A percentile compares a stretch with the other conserved stretches of the same genome.
phyloP scores from a whole-genome alignment of 2,797 vertebrate genomes.

The Molossus alvarezi region DNA sequence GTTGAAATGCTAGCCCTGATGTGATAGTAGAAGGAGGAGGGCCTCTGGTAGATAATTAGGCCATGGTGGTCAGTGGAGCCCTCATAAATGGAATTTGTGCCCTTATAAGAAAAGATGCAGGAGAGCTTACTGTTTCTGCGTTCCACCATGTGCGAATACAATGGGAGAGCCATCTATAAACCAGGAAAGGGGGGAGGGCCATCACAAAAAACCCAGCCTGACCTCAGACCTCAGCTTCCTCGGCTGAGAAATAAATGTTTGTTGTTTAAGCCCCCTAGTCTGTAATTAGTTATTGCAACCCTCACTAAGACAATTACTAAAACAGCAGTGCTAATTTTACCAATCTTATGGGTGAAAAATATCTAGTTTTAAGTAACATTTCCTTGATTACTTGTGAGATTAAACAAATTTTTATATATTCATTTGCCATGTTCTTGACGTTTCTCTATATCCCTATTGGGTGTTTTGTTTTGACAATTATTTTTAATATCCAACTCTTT shows the following conservation, averaged over 20 bases:
- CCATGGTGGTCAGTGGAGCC: neutral
- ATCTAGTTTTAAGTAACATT: constrained; percentile 37
- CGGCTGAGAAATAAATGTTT: neutral
- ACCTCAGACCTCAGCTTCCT: neutral
- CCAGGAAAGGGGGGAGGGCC: neutral
- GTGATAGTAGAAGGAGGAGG: neutral
- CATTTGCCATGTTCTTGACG: constrained; percentile 31
- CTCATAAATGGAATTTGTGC: neutral
- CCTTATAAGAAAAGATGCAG: neutral
- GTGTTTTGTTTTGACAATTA: constrained; percentile 3
- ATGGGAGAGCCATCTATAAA: neutral
- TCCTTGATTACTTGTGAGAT: neutral
- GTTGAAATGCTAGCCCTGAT: neutral
- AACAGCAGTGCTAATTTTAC: constrained; percentile 15
- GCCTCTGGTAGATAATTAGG: neutral
- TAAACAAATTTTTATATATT: neutral
- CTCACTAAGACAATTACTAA: neutral
- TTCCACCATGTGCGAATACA: neutral
- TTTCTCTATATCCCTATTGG: neutral
- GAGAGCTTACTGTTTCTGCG: neutral
- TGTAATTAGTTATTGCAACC: neutral
- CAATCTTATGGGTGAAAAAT: neutral
- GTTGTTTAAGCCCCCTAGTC: neutral
- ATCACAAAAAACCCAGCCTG: neutral
- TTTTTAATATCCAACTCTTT: neutral